Conservation (phyloP, 2,113 vertebrate species). For the Bolborhynchus lineola region DNA sequence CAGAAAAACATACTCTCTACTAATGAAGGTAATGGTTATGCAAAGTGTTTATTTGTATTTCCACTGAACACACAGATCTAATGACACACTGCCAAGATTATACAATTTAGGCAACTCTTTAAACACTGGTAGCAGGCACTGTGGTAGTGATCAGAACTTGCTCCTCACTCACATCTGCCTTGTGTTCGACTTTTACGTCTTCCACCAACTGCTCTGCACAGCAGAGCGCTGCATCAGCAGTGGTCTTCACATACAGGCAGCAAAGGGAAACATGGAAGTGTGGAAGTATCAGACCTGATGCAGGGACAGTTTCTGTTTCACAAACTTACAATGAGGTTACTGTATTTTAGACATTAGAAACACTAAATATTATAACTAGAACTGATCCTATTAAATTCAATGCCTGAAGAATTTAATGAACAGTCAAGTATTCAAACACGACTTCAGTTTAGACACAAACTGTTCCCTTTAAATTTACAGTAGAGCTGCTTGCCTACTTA, state of each 20-base stretch:
- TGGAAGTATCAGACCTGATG: neutral
- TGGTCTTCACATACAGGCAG: neutral
- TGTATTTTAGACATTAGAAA: neutral
- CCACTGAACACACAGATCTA: neutral
- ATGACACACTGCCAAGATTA: neutral
- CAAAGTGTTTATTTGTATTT: neutral
- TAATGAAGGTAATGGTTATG: neutral
- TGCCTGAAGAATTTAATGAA: neutral
- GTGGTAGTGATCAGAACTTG: neutral
- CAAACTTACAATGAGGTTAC: fast-evolving
- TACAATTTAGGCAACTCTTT: neutral
- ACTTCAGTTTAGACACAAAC: neutral
- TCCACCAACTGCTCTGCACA: neutral
- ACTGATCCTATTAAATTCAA: neutral
- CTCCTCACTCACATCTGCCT: neutral
- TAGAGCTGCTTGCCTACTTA: neutral
- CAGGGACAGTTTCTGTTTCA: neutral
- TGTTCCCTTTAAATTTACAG: neutral
- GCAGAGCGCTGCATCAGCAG: neutral
- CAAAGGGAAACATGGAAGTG: neutral
- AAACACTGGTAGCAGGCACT: neutral
- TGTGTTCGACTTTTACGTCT: neutral
- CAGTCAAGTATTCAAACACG: neutral
- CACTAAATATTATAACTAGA: neutral
- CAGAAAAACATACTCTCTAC: neutral